Evolutionary conservation across 2,113 vertebrate genomes (phyloP).

Genomic region (Oceanodroma tethys): DNA sequence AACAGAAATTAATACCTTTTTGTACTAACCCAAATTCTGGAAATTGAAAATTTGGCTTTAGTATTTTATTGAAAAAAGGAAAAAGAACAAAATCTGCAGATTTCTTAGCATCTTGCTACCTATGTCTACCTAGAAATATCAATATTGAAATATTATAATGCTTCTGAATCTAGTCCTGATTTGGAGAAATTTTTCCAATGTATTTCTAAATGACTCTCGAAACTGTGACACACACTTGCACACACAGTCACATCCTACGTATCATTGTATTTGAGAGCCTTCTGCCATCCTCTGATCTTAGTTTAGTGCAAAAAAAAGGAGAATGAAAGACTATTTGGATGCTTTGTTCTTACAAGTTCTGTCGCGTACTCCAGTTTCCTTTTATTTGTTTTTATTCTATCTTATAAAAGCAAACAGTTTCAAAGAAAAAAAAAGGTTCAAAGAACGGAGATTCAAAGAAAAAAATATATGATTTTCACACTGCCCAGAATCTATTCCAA

Average conservation of each 20-base stretch:
- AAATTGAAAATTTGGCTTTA: background rate
- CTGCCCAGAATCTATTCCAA: background rate
- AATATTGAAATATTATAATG: background rate
- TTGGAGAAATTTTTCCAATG: background rate
- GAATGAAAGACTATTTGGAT: background rate
- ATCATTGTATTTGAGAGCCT: background rate
- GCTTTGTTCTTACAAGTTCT: background rate
- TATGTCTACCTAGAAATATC: background rate
- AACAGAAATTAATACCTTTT: background rate
- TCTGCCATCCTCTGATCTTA: background rate
- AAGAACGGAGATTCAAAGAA: background rate
- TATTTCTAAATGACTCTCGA: background rate
- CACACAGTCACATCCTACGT: background rate
- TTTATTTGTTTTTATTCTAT: background rate
- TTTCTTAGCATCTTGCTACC: background rate
- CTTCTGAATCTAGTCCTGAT: background rate
- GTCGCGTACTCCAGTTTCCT: background rate
- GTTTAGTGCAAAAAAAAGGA: background rate
- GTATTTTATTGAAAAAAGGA: background rate
- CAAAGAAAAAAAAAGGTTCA: background rate
- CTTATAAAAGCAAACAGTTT: background rate
- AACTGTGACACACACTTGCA: background rate
- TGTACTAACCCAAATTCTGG: background rate
- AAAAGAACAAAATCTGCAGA: background rate
- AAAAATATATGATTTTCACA: background rate